Evolutionary conservation across 2,113 vertebrate species (phyloP).

Genomic region (Pelmatolapia mariae): DNA sequence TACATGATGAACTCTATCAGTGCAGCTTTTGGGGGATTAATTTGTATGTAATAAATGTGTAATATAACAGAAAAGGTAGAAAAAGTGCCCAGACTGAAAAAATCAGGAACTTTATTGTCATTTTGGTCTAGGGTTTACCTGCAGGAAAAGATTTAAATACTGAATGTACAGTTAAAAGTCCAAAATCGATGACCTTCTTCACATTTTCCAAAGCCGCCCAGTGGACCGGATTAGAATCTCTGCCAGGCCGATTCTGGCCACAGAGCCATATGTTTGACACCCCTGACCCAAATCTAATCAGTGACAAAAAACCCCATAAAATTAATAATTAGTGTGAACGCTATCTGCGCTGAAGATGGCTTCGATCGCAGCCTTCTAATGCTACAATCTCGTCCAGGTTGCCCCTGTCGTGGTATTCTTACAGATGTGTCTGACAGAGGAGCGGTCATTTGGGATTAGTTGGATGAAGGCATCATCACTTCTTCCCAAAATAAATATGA

Average conservation of each 20-base stretch:
- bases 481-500: background rate
- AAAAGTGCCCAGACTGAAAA: background rate
- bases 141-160: background rate
- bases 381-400: background rate
- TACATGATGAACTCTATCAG: background rate
- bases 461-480: background rate
- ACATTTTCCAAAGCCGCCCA: background rate
- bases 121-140: background rate
- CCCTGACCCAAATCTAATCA: background rate
- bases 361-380: background rate
- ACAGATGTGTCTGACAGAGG: background rate
- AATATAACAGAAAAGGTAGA: background rate
- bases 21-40: background rate
- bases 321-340: background rate
- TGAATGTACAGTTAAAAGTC: background rate
- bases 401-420: background rate
- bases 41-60: background rate
- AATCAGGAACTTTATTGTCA: background rate
- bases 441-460: background rate
- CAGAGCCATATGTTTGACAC: background rate
- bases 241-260: background rate
- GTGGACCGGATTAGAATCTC: background rate
- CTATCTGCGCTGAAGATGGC: background rate
- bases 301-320: fast-evolving
- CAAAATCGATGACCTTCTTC: background rate